Conservation (phyloP, 2,113 vertebrate species). For the Callithrix jacchus region DNA sequence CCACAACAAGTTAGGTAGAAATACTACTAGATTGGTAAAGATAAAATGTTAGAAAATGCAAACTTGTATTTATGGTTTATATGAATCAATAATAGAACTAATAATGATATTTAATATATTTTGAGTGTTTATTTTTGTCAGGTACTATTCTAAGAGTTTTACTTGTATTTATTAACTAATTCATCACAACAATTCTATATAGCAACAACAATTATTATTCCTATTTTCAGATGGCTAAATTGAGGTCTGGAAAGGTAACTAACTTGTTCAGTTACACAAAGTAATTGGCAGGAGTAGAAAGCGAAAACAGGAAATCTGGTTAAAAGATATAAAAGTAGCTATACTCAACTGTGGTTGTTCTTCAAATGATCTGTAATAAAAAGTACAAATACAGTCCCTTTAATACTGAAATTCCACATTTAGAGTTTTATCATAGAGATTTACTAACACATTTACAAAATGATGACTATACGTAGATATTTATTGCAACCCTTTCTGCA, state of each 20-base stretch:
- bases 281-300: neutral
- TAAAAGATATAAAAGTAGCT: neutral
- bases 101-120: neutral
- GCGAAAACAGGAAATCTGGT: neutral
- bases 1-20: neutral
- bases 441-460: neutral
- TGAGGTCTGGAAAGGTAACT: neutral
- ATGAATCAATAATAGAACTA: neutral
- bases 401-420: neutral
- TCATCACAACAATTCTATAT: neutral
- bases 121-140: neutral
- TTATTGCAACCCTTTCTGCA: neutral
- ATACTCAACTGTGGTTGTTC: neutral
- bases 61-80: neutral
- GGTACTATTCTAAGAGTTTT: neutral
- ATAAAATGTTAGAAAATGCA: too few species aligned
- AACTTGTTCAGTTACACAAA: neutral
- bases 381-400: neutral
- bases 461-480: neutral
- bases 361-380: neutral
- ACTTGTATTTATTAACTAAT: neutral
- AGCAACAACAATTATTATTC: neutral
- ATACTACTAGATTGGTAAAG: neutral
- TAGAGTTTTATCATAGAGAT: neutral
- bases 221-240: neutral